These are phyloP conservation scores for Pseudomyrmex dendroicus DNA, from an alignment of 1,140 invertebrate genomes.

Conservation along the genomic window DNA sequence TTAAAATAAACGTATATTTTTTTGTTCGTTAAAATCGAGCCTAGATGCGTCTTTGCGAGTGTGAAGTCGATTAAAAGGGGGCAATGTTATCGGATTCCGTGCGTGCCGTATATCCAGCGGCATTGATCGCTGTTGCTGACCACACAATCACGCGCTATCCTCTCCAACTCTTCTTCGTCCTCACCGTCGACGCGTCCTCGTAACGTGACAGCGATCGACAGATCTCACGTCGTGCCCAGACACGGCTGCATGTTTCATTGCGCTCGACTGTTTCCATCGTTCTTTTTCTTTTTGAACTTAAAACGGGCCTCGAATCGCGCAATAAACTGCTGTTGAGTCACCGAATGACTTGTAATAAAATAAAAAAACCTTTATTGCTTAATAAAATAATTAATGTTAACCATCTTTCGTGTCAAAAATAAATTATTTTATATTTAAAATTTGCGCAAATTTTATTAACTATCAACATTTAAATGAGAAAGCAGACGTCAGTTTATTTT, in stretches of 20 bases:
- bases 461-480: too few species aligned
- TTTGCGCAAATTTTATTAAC: too few species aligned
- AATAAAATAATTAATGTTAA: background rate
- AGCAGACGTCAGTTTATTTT: background rate
- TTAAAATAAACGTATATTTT: background rate
- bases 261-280: conserved; percentile 63
- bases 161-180: conserved; percentile 64
- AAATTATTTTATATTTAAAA: too few species aligned
- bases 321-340: background rate
- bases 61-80: conserved; percentile 53
- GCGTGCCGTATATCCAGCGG: conserved; percentile 72
- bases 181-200: conserved; percentile 66
- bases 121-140: conserved; percentile 78
- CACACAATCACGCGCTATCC: conserved; percentile 75
- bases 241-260: conserved; percentile 68
- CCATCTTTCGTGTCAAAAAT: too few species aligned
- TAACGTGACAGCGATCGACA: conserved; percentile 73
- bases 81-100: conserved; percentile 73
- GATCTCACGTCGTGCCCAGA: conserved; percentile 70
- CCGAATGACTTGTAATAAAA: background rate
- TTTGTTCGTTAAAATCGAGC: background rate
- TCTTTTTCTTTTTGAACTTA: conserved; percentile 40
- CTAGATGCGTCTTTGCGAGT: conserved; percentile 29
- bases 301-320: background rate
- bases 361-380: background rate